Conservation (phyloP, 1,140 invertebrate genomes). For the Spodoptera frugiperda region DNA sequence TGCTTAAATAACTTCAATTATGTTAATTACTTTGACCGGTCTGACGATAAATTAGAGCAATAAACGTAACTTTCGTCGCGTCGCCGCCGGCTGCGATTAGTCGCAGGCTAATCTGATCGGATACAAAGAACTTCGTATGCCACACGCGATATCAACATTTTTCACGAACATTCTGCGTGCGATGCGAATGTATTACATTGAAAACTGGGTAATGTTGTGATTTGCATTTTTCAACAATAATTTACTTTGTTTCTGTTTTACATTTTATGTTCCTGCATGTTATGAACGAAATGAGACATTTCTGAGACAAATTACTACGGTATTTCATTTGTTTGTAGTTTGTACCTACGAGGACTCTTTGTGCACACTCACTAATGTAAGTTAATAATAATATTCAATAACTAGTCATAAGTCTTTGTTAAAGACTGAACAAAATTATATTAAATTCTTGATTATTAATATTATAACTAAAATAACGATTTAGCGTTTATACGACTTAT, state of each 20-base stretch:
- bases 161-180: constrained; percentile 31
- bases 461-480: no score
- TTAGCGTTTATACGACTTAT: no score
- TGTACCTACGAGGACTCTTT: neutral
- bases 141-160: constrained; percentile 33
- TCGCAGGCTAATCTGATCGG: constrained; percentile 45
- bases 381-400: neutral
- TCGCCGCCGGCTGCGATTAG: constrained; percentile 39
- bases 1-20: constrained; percentile 43
- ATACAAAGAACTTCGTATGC: constrained; percentile 6
- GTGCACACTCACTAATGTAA: neutral
- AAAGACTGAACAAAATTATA: no score
- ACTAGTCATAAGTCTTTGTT: no score
- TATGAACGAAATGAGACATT: constrained; percentile 18
- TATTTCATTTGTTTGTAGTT: neutral
- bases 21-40: constrained; percentile 42
- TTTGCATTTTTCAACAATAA: constrained; percentile 34
- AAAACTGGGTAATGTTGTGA: constrained; percentile 23
- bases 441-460: no score
- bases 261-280: constrained; percentile 9
- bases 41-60: constrained; percentile 46
- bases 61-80: constrained; percentile 52
- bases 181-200: constrained; percentile 30
- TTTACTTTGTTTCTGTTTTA: constrained; percentile 24
- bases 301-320: constrained; percentile 8